Base-by-base conservation (phyloP, 2,888 invertebrate genomes). In the Lottia gigantea region DNA sequence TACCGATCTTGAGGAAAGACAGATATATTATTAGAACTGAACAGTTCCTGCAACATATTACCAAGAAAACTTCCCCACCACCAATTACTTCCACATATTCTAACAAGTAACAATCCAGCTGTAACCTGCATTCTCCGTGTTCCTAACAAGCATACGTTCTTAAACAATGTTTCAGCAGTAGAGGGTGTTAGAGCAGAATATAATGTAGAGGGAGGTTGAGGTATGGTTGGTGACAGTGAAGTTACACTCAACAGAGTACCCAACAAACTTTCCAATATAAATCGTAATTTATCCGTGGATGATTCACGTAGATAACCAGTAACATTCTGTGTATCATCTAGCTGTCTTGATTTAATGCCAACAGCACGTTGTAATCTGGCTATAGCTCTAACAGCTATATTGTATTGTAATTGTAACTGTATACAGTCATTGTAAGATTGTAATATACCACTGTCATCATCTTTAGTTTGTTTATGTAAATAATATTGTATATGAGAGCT, bases 11-110 rank as follows among this genome's bases (percentile, higher is more conserved):
- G 94, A 16, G 96, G 94, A 77, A 94, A 94, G 66, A 94, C 93
- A 79, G 92, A 92, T 40, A 93, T 93, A 79, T 94, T 94, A 63
- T 93, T 92, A 0, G 94, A 93, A 0, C 94, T 93, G 87, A 95
- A 96, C 82, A 95, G 92, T 74, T 91, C 91, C 26, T 93, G 92
- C 71, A 97, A 91, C 40, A 94, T 94, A 82, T 94, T 93, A 0
- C 95, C 94, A n/a, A 97, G 91, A 84, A 95, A 95, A 78, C 93
- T 92, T 62, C 96, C 96, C 96, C 97, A 97, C 94, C 95, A 97
- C 14, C 91, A 90, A 85, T 93, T 93, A 70, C 92, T 91, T 66
- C 93, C 93, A 83, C 94, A 93, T 86, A 93, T 92, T 66, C 94
- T 92, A 71, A 95, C 94, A 83, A 95, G 89, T 74, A 96, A 90